Conservation (phyloP, 2,113 vertebrate genomes). For the Cygnus buccinator region DNA sequence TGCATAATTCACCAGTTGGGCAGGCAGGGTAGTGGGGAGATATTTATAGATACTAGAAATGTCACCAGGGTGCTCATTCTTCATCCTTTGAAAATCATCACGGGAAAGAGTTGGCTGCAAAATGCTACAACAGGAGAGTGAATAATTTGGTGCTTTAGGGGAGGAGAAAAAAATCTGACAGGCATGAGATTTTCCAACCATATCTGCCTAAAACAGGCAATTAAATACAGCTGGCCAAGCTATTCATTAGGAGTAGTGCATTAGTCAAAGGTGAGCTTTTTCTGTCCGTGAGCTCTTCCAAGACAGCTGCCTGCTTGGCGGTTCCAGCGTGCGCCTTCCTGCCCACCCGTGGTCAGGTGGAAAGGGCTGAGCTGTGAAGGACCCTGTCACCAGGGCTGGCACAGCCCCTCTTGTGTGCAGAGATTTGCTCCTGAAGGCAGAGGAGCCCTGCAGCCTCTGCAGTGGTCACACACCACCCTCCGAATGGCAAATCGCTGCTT, state of each 20-base stretch:
- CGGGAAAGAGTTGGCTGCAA: slow-evolving; percentile 27
- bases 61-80: slow-evolving; percentile 51
- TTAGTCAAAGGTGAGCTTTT: neutral
- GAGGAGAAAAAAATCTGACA: neutral
- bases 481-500: neutral
- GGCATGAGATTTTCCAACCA: neutral
- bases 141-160: slow-evolving; percentile 30
- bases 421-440: neutral
- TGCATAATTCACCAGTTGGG: slow-evolving; percentile 61
- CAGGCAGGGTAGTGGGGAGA: slow-evolving; percentile 28
- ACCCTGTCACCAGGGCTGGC: accelerated
- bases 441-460: neutral
- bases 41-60: slow-evolving; percentile 70
- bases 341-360: neutral
- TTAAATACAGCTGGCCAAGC: neutral
- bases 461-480: neutral
- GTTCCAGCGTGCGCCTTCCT: neutral
- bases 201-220: slow-evolving; percentile 8
- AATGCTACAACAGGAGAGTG: neutral
- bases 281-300: neutral
- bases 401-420: neutral
- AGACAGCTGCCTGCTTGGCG: neutral
- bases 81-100: slow-evolving; percentile 59
- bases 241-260: neutral
- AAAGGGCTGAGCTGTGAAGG: neutral